A percentile compares a stretch with the other conserved stretches of the same genome.
phyloP scores from a whole-genome alignment of 2,113 vertebrate species.

The Megalops atlanticus region DNA sequence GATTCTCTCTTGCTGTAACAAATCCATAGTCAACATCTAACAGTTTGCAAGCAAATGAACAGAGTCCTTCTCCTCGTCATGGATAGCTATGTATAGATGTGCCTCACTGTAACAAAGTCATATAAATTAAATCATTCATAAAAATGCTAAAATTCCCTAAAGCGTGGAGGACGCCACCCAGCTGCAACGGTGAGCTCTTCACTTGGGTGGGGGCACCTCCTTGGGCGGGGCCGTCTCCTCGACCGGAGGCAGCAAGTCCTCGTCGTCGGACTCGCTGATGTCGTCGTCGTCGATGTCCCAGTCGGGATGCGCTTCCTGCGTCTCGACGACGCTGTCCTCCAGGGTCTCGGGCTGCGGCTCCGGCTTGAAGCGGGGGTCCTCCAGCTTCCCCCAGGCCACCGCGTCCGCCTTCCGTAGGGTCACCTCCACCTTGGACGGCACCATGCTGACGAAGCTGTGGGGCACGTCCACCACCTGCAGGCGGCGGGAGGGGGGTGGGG shows the following conservation, averaged over 20 bases:
- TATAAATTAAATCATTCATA: neutral
- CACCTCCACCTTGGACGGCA: conserved; percentile 90
- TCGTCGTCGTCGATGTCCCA: conserved; percentile 75
- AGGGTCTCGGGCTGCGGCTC: conserved; percentile 49
- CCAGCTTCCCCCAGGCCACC: conserved; percentile 86
- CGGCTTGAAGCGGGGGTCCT: conserved; percentile 68
- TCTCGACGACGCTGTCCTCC: neutral
- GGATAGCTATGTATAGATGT: too few relatives aligned
- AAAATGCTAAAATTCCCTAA: neutral
- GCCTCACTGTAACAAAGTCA: too few relatives aligned
- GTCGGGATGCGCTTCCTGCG: conserved; percentile 21
- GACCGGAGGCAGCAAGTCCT: too few relatives aligned
- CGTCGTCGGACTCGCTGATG: conserved; percentile 77
- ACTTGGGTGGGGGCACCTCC: neutral
- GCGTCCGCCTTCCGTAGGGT: conserved; percentile 78
- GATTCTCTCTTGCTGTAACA: neutral
- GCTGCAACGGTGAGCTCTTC: neutral
- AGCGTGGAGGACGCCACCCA: neutral
- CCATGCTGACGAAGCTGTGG: conserved; percentile 81
- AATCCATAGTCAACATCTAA: neutral
- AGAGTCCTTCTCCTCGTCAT: too few relatives aligned
- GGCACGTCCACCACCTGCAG: conserved; percentile 77
- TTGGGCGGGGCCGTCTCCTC: neutral
- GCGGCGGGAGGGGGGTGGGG: neutral
- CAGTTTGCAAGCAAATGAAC: neutral